Base-by-base conservation (phyloP, 2,888 invertebrate genomes). In the Polylopha cassiicola region DNA sequence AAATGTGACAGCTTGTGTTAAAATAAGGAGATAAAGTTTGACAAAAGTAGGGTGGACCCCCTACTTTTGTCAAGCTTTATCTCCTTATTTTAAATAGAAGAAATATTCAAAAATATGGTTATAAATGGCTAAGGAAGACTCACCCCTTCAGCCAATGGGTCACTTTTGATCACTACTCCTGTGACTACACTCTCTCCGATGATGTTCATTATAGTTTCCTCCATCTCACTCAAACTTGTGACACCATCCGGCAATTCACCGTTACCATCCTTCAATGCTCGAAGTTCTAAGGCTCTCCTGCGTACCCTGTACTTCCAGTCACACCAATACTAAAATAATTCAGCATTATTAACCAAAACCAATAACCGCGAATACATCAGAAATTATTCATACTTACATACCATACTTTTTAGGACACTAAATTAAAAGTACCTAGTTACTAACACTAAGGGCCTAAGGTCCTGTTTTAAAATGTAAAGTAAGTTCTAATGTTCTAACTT, bases 271-370 rank as follows among this genome's bases (percentile, higher is more conserved):
- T 55, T 61, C 2, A 66, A 61, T 1, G 56, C 65, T 46, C 61
- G 71, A 3, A 75, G 44, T 46, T 77, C 73, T 4, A 75, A 39
- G 0, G 75, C 72, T 18, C 69, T 58, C 46, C 74, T 58, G 9
- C 65, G 60, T 0, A 73, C 71, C n/a, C 74, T 48, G 49, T 75
- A 75, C 44, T 77, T 77, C 73, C 72, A 73, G 32, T 77, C 76
- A 55, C 73, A 74, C 75, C 75, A 78, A 44, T 72, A 77, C 78
- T 78, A 47, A 10, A 61, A 58, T 8, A 20, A 21, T 10, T 30
- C 20, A 18, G 11, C 7, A 5, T 11, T 28, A 37, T 22, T 26
- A 23, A 24, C 24, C 21, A 5, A 18, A 5, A 34, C n/a, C n/a
- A n/a, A n/a, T n/a, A n/a, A n/a, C n/a, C n/a, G n/a, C n/a, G n/a